Evolutionary conservation across 53 echinoderm and acorn worm species (phyloP).

Genomic region (Patiria pectinifera): DNA sequence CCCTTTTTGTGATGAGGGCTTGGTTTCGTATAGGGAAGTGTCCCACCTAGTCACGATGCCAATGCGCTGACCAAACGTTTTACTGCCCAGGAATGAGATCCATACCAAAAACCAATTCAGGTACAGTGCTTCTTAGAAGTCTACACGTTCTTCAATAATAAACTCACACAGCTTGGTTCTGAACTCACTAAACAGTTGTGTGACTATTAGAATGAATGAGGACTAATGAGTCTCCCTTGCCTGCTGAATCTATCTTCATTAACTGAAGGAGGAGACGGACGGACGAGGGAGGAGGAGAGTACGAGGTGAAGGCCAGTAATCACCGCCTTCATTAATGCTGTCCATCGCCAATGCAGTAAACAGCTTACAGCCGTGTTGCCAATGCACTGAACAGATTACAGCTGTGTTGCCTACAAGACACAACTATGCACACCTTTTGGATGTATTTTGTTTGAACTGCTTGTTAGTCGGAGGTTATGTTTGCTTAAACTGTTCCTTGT

Average conservation of each 20-base stretch:
- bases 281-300: not conserved
- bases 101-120: too few relatives aligned
- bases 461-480: not conserved
- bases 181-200: too few relatives aligned
- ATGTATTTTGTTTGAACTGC: not conserved
- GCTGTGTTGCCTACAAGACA: not conserved
- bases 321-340: not conserved
- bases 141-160: too few relatives aligned
- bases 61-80: too few relatives aligned
- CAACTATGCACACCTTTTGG: not conserved
- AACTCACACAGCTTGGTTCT: too few relatives aligned
- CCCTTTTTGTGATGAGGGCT: too few relatives aligned
- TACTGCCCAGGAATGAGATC: too few relatives aligned
- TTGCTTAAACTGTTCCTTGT: too few relatives aligned
- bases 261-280: not conserved
- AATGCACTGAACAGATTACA: too few relatives aligned
- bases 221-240: not conserved
- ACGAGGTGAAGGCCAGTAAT: not conserved
- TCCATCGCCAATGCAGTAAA: not conserved
- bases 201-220: not conserved
- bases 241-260: slow-evolving; percentile 1
- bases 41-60: too few relatives aligned
- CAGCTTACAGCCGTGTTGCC: not conserved
- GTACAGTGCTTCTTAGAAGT: too few relatives aligned
- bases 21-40: too few relatives aligned